These are phyloP conservation scores for Caenorhabditis sinica DNA, from an alignment of 2,888 invertebrate genomes.

Conservation along the genomic window DNA sequence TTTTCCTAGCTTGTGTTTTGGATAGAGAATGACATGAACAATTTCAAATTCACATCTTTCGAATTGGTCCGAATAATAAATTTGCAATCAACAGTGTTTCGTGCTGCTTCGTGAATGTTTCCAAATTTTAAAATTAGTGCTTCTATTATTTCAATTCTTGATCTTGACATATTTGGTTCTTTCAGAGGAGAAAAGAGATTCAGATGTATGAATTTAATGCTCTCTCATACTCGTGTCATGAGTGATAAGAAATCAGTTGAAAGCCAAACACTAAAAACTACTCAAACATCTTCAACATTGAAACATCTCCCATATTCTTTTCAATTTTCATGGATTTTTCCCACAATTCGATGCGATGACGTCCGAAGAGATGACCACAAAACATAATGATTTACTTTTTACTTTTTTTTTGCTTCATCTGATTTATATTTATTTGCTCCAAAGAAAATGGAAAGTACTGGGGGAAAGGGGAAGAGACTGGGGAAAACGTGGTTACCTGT, in stretches of 20 bases:
- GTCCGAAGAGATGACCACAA: conserved; percentile 43
- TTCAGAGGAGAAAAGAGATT: too few species aligned
- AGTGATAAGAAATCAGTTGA: conserved; percentile 3
- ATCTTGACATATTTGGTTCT: too few species aligned
- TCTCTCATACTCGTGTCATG: neutral
- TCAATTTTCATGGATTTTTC: conserved; percentile 23
- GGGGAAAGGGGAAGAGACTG: conserved; percentile 18
- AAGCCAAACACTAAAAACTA: neutral
- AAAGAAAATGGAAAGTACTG: conserved; percentile 55
- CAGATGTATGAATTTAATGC: neutral
- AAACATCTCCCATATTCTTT: conserved; percentile 9
- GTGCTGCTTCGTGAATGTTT: neutral
- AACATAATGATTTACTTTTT: conserved; percentile 30
- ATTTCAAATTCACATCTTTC: neutral
- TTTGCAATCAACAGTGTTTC: neutral
- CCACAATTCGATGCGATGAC: conserved; percentile 45
- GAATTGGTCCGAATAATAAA: neutral
- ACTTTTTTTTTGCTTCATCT: conserved; percentile 9
- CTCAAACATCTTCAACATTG: conserved; percentile 4
- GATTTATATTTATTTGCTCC: conserved; percentile 54
- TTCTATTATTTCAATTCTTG: neutral
- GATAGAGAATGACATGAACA: neutral
- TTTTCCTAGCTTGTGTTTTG: neutral
- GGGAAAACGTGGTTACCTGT: conserved; percentile 49
- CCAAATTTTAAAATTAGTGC: neutral